A percentile compares a stretch with the other conserved stretches of the same genome.
phyloP scores from a whole-genome alignment of 2,797 vertebrate species.

The Iguana delicatissima region DNA sequence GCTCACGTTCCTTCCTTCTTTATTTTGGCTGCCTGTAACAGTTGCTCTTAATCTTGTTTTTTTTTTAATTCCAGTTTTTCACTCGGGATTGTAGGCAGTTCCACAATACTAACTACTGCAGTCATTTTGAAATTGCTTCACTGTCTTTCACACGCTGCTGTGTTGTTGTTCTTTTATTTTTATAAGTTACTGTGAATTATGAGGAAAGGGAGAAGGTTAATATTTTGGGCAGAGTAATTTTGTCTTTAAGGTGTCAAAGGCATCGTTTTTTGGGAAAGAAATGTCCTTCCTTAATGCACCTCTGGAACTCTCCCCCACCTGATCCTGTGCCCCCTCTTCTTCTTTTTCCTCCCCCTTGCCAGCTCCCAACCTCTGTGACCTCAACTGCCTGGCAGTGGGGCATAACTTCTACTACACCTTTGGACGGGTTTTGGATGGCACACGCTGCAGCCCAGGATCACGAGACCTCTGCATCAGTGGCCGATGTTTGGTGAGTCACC shows the following conservation, averaged over 20 bases:
- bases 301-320: too few species aligned
- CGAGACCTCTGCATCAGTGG: slow-evolving; percentile 77
- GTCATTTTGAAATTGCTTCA: background rate
- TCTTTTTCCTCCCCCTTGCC: accelerated
- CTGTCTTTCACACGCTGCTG: background rate
- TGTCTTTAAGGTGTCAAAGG: background rate
- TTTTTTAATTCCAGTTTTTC: background rate
- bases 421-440: slow-evolving; percentile 83
- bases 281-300: background rate
- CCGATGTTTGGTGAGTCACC: slow-evolving; percentile 78
- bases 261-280: too few species aligned
- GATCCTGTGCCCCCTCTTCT: background rate
- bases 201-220: background rate
- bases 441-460: slow-evolving; percentile 73
- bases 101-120: background rate
- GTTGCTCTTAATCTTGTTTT: background rate
- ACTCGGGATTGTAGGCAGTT: background rate
- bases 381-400: slow-evolving; percentile 83
- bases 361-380: slow-evolving; percentile 82
- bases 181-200: background rate
- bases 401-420: slow-evolving; percentile 85
- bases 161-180: background rate
- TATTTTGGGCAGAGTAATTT: background rate
- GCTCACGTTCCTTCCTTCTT: too few species aligned
- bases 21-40: background rate